phyloP scores from a whole-genome alignment of 2,888 invertebrate species.

The Tricholauxania praeusta region DNA sequence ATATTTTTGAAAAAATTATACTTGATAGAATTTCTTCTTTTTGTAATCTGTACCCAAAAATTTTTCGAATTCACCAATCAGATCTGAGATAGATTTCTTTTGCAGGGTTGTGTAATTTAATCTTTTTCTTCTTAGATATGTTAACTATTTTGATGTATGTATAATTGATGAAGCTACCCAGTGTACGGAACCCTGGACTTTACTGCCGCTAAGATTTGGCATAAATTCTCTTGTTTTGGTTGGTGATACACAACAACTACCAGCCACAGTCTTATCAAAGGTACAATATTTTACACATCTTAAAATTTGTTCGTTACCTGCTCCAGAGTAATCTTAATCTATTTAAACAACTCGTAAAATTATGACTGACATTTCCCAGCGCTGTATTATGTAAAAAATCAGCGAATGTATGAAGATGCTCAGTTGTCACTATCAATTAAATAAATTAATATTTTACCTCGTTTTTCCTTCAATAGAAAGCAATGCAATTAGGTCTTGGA shows the following conservation, averaged over 20 bases:
- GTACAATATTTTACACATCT: constrained; percentile 64
- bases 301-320: no score
- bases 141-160: constrained; percentile 72
- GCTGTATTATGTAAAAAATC: no score
- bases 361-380: no score
- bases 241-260: constrained; percentile 89
- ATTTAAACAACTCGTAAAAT: no score
- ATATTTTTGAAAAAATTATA: constrained; percentile 9
- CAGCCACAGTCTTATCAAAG: constrained; percentile 82
- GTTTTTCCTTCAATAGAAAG: constrained; percentile 70
- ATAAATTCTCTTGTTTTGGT: constrained; percentile 83
- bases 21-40: not conserved
- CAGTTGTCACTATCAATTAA: no score
- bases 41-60: constrained; percentile 40
- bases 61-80: no score
- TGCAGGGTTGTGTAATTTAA: not conserved
- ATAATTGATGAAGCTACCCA: constrained; percentile 92
- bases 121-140: constrained; percentile 41
- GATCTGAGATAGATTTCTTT: not conserved
- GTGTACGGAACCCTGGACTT: constrained; percentile 84
- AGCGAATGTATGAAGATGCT: not conserved
- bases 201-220: constrained; percentile 83
- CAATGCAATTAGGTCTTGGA: constrained; percentile 77
- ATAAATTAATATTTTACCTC: constrained; percentile 13
- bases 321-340: no score